These are phyloP conservation scores for Podarcis lilfordi DNA, from an alignment of 2,797 vertebrate species.

Conservation along the genomic window DNA sequence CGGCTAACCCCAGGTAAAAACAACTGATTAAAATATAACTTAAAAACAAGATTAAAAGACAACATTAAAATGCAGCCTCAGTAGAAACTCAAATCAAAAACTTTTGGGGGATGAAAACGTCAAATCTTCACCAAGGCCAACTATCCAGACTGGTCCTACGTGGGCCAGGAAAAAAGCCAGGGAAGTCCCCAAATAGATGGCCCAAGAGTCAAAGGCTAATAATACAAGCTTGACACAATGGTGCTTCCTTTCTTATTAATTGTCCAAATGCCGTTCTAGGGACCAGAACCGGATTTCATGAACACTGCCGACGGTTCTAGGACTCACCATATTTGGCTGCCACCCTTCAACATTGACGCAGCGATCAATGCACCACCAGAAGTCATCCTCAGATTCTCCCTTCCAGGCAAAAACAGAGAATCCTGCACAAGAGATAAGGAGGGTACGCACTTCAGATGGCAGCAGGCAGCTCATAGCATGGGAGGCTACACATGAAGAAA, in stretches of 20 bases:
- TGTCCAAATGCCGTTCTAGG: rapidly evolving
- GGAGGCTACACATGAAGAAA: too few species aligned
- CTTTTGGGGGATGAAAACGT: too few species aligned
- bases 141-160: too few species aligned
- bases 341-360: constrained; percentile 97
- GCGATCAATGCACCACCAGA: constrained; percentile 99
- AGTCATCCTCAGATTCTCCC: constrained; percentile 97
- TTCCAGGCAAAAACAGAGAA: constrained; percentile 99
- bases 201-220: background rate
- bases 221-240: background rate
- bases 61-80: too few species aligned
- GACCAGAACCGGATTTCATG: rapidly evolving
- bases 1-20: too few species aligned
- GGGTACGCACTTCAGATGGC: background rate
- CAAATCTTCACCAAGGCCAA: too few species aligned
- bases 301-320: rapidly evolving
- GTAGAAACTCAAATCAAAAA: too few species aligned
- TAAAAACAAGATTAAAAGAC: too few species aligned
- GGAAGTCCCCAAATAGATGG: too few species aligned
- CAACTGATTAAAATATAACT: too few species aligned
- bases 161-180: too few species aligned
- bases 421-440: constrained; percentile 75
- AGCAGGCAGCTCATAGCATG: background rate
- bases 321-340: constrained; percentile 97
- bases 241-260: background rate